A percentile compares a stretch with the other conserved stretches of the same genome.
Evolutionary conservation across 2,888 invertebrate species (phyloP).

Genomic region (Micoletzkya japonica): DNA sequence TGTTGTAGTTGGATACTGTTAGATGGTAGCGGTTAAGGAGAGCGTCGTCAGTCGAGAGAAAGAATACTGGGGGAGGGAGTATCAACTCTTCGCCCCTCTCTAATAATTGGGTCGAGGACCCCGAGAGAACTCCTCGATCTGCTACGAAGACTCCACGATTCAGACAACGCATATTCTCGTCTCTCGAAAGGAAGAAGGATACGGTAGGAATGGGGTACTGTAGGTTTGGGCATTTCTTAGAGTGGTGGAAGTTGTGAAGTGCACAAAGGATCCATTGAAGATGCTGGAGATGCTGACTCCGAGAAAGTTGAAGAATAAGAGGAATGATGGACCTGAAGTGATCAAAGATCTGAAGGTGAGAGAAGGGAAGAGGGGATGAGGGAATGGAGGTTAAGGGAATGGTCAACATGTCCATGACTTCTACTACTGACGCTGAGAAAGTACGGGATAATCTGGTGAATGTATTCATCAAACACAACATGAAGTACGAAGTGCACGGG

Average conservation of each 20-base stretch:
- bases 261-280: not conserved
- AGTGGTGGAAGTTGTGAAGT: not conserved
- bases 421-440: slow-evolving; percentile 72
- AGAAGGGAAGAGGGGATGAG: too few species aligned
- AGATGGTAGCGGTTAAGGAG: too few species aligned
- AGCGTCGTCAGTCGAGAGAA: too few species aligned
- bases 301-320: slow-evolving; percentile 55
- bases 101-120: too few species aligned
- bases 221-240: not conserved
- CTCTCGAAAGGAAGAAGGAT: slow-evolving; percentile 75
- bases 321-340: slow-evolving; percentile 44
- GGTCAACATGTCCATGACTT: slow-evolving; percentile 77
- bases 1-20: too few species aligned
- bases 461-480: slow-evolving; percentile 67
- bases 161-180: slow-evolving; percentile 70
- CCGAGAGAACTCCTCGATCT: slow-evolving; percentile 46
- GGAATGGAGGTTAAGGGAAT: slow-evolving; percentile 69
- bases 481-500: slow-evolving; percentile 49
- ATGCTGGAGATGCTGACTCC: slow-evolving; percentile 77
- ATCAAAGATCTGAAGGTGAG: slow-evolving; percentile 43
- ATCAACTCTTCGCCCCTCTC: too few species aligned
- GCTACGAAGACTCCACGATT: slow-evolving; percentile 51
- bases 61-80: too few species aligned
- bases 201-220: slow-evolving; percentile 48
- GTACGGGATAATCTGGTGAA: slow-evolving; percentile 72